These are phyloP conservation scores for Brachionus rotundiformis DNA, from an alignment of 1,140 invertebrate genomes.

Conservation along the genomic window DNA sequence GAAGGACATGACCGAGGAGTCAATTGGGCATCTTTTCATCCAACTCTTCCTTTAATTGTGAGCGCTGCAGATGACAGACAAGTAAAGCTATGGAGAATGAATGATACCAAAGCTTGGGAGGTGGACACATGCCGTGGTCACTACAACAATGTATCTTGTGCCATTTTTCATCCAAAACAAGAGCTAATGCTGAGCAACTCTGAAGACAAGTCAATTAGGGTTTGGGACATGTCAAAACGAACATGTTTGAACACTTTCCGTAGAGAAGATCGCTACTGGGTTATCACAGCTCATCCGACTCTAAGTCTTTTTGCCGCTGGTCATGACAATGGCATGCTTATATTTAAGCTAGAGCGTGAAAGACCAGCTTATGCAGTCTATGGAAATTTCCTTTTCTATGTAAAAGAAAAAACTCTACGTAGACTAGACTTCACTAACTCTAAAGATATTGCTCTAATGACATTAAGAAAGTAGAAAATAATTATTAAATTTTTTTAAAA, in stretches of 20 bases:
- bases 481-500: not conserved
- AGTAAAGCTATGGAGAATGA: constrained; percentile 98
- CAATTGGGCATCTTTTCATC: constrained; percentile 97
- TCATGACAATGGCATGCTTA: constrained; percentile 89
- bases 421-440: constrained; percentile 87
- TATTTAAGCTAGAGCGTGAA: constrained; percentile 79
- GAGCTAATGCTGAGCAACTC: constrained; percentile 95
- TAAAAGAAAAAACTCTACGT: constrained; percentile 88
- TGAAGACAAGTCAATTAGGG: constrained; percentile 94
- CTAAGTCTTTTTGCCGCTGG: constrained; percentile 73
- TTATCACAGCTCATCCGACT: constrained; percentile 80
- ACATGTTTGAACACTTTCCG: constrained; percentile 91
- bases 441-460: constrained; percentile 88
- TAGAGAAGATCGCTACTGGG: constrained; percentile 95
- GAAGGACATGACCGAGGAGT: constrained; percentile 83
- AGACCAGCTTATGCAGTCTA: constrained; percentile 74
- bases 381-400: constrained; percentile 90
- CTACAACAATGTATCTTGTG: constrained; percentile 98
- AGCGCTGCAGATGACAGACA: constrained; percentile 96
- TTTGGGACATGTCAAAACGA: constrained; percentile 97
- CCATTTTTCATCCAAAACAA: constrained; percentile 92
- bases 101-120: constrained; percentile 89
- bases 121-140: constrained; percentile 97
- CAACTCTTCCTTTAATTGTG: constrained; percentile 87
- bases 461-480: constrained; percentile 74